These are phyloP conservation scores for Vicugna pacos DNA, from an alignment of 2,113 vertebrate species.

Conservation along the genomic window DNA sequence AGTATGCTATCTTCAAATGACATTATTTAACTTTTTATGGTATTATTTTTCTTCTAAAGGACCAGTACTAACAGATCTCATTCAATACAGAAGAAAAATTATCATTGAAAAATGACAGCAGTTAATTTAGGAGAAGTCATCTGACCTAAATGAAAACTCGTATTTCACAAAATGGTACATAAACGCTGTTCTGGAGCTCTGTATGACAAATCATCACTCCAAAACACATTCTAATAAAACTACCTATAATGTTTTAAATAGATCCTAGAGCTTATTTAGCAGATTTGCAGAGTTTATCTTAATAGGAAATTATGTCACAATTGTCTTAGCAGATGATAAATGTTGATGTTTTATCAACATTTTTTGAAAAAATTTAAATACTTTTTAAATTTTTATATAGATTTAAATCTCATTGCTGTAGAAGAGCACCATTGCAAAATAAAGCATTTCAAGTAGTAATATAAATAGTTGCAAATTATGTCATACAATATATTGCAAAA, in stretches of 20 bases:
- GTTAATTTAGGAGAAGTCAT: background rate
- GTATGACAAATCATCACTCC: background rate
- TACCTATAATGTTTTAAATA: background rate
- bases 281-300: background rate
- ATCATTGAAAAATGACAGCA: background rate
- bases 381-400: no score
- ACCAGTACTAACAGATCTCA: background rate
- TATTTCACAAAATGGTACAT: background rate
- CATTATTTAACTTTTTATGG: background rate
- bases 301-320: background rate
- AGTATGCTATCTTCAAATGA: background rate
- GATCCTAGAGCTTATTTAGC: background rate
- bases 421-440: background rate
- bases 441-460: background rate
- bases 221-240: background rate
- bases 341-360: background rate
- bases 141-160: background rate
- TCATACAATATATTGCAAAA: background rate
- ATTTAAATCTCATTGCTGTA: background rate
- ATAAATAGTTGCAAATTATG: background rate
- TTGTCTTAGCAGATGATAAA: background rate
- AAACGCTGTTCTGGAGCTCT: background rate
- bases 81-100: background rate
- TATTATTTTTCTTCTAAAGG: background rate
- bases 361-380: background rate